These are phyloP conservation scores for Clangula hyemalis DNA, from an alignment of 2,797 vertebrate genomes.

Conservation along the genomic window DNA sequence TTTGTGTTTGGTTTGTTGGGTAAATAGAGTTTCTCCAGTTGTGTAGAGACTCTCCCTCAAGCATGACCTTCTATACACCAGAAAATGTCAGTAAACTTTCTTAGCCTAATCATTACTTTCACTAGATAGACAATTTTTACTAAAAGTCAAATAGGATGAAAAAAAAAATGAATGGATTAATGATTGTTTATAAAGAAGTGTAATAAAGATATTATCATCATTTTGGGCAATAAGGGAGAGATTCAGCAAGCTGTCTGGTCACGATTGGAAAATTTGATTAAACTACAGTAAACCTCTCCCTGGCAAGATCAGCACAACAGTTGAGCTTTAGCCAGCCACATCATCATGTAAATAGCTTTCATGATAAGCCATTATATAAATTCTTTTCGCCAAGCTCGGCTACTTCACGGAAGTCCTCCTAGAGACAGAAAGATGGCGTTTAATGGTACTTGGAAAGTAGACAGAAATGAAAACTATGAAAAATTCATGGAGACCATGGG, in stretches of 20 bases:
- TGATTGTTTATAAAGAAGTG: not conserved
- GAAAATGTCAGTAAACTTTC: not conserved
- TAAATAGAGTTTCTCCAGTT: not conserved
- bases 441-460: constrained; percentile 89
- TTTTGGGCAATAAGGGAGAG: not conserved
- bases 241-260: not conserved
- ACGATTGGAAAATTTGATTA: not conserved
- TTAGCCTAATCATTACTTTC: not conserved
- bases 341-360: constrained; percentile 79
- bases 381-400: constrained; percentile 59
- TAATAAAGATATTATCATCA: not conserved
- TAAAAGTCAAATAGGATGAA: not conserved
- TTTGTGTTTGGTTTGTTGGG: not conserved
- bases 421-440: constrained; percentile 84
- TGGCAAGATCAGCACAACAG: not conserved
- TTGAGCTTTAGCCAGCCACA: constrained; percentile 91
- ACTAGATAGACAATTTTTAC: not conserved
- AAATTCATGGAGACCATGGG: constrained; percentile 97
- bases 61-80: not conserved
- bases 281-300: not conserved
- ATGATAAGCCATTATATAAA: constrained; percentile 84
- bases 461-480: constrained; percentile 92
- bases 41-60: not conserved
- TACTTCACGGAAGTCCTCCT: constrained; percentile 4
- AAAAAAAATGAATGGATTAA: not conserved